Conservation (phyloP, 2,888 invertebrate genomes). For the Himalopsyche anomala region DNA sequence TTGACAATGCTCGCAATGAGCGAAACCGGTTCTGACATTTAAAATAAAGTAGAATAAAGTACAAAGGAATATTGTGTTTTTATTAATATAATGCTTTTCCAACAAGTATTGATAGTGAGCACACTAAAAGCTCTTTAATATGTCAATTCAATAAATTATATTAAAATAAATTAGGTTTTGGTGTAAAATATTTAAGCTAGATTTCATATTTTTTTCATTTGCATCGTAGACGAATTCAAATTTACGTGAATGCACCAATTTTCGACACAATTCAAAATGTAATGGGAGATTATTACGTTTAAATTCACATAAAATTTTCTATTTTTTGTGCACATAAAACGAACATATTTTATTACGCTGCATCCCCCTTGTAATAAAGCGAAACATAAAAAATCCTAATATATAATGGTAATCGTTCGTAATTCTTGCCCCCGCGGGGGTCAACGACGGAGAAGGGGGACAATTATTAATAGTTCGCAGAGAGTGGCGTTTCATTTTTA, state of each 20-base stretch:
- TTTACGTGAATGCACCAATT: not conserved
- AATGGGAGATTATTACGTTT: not conserved
- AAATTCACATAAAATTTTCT: conserved; percentile 28
- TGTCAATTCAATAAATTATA: no score
- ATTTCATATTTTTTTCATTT: no score
- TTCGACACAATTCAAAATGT: not conserved
- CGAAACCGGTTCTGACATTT: no score
- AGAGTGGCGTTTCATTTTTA: conserved; percentile 41
- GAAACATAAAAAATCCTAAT: conserved; percentile 38
- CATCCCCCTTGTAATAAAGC: conserved; percentile 21
- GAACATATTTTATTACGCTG: conserved; percentile 37
- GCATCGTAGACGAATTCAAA: no score
- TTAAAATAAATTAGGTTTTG: no score
- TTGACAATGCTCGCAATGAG: no score
- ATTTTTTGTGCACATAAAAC: conserved; percentile 7
- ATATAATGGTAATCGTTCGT: conserved; percentile 42
- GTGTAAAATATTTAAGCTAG: no score
- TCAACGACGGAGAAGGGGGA: not conserved
- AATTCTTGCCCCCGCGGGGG: conserved; percentile 11
- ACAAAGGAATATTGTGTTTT: no score
- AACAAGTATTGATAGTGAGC: no score
- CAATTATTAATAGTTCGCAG: conserved; percentile 38
- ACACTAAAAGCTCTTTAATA: no score
- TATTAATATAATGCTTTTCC: no score
- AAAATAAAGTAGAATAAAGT: no score